Evolutionary conservation across 1,140 invertebrate genomes (phyloP).

Genomic region (Zaprionus ghesquierei): DNA sequence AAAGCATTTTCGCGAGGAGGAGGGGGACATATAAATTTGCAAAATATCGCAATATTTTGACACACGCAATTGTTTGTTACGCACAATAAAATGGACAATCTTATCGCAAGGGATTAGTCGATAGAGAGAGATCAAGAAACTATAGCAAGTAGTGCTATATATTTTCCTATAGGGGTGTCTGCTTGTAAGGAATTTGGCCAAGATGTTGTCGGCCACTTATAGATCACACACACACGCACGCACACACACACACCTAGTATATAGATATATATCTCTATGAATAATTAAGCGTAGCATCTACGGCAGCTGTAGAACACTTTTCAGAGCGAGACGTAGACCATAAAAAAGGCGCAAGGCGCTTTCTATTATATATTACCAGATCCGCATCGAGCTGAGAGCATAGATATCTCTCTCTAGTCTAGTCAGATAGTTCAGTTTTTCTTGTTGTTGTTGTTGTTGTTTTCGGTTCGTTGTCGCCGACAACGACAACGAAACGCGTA

Average conservation of each 20-base stretch:
- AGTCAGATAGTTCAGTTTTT: constrained; percentile 15
- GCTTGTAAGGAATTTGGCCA: constrained; percentile 18
- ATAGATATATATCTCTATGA: constrained; percentile 46
- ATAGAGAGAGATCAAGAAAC: background rate
- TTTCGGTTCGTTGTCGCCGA: background rate
- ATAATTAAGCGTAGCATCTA: constrained; percentile 69
- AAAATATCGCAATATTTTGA: constrained; percentile 71
- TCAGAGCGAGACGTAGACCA: constrained; percentile 34
- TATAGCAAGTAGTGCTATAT: background rate
- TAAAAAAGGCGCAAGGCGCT: constrained; percentile 17
- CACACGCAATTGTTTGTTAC: constrained; percentile 49
- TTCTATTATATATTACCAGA: constrained; percentile 5
- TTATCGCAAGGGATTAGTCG: constrained; percentile 49
- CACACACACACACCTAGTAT: background rate
- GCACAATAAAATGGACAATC: constrained; percentile 31
- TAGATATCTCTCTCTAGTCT: background rate
- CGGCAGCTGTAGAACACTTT: constrained; percentile 59
- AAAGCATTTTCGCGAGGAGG: background rate
- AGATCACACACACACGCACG: constrained; percentile 14
- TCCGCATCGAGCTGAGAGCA: background rate
- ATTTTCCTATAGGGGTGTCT: constrained; percentile 2
- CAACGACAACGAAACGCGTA: constrained; percentile 67
- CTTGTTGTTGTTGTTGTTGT: background rate
- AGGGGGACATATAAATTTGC: constrained; percentile 31
- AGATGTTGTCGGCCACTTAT: background rate